These are phyloP conservation scores for Porites lobata DNA, from an alignment of 92 coral and sea anemone genomes.

Conservation along the genomic window DNA sequence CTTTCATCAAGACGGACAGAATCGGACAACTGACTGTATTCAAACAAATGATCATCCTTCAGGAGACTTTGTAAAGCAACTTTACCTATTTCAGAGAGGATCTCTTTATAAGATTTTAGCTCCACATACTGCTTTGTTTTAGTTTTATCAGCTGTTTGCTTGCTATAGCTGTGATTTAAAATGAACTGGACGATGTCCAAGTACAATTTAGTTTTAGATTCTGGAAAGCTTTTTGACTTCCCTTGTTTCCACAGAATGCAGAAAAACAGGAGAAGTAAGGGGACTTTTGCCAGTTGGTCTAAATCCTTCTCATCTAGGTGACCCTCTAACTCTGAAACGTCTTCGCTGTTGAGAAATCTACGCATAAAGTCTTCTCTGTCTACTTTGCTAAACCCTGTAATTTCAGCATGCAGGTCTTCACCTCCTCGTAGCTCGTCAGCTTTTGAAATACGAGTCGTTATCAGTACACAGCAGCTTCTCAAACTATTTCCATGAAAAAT, in stretches of 20 bases:
- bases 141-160: not conserved
- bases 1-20: conserved; percentile 5
- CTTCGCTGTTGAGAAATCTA: not conserved
- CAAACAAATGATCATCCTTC: conserved; percentile 25
- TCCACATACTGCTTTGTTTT: not conserved
- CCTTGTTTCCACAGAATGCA: conserved; percentile 42
- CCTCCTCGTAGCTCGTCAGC: conserved; percentile 9
- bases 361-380: not conserved
- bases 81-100: conserved; percentile 23
- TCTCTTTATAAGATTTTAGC: not conserved
- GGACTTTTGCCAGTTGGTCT: conserved; percentile 12
- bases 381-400: conserved; percentile 13
- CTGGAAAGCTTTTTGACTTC: not conserved
- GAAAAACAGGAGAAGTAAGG: conserved; percentile 24
- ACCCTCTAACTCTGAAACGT: not conserved
- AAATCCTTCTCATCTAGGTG: not conserved
- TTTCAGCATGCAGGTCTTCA: conserved; percentile 11
- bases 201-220: conserved; percentile 10
- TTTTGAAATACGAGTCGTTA: conserved; percentile 27
- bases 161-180: not conserved
- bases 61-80: conserved; percentile 42
- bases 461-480: conserved; percentile 8
- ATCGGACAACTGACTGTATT: conserved; percentile 30
- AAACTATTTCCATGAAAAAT: conserved; percentile 8
- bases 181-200: conserved; percentile 1